Evolutionary conservation across 2,113 vertebrate genomes (phyloP).

Genomic region (Pampusana beccarii): DNA sequence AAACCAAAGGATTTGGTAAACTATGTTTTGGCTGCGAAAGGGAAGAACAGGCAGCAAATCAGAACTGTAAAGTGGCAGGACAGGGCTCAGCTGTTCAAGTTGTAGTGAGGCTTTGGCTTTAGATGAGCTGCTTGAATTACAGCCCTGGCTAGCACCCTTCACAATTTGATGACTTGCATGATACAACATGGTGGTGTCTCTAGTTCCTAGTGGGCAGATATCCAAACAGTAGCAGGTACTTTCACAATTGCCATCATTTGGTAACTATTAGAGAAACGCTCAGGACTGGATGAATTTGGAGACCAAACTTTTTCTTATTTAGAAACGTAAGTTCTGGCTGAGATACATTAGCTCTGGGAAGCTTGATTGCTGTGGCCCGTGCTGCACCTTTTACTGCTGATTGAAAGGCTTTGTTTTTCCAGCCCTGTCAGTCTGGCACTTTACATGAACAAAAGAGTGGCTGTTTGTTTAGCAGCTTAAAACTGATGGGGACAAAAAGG

Average conservation of each 20-base stretch:
- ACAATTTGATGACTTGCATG: not conserved
- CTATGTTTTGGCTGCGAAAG: not conserved
- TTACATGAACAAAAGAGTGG: conserved; percentile 1
- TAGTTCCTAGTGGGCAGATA: not conserved
- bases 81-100: not conserved
- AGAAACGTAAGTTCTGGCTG: not conserved
- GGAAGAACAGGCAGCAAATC: not conserved
- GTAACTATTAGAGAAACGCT: not conserved
- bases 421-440: conserved; percentile 15
- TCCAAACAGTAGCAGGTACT: not conserved
- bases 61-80: not conserved
- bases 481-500: conserved; percentile 16
- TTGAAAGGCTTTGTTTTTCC: conserved; percentile 32
- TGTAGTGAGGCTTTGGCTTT: not conserved
- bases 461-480: conserved; percentile 33
- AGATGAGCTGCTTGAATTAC: not conserved
- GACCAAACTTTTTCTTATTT: not conserved
- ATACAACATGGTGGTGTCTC: not conserved
- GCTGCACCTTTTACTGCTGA: not conserved
- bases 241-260: conserved; percentile 2
- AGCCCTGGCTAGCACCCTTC: not conserved
- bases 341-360: not conserved
- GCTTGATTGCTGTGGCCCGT: not conserved
- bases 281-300: not conserved
- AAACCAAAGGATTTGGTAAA: not conserved